Evolutionary conservation across 2,888 invertebrate genomes (phyloP).

Genomic region (Trimorus sp.): DNA sequence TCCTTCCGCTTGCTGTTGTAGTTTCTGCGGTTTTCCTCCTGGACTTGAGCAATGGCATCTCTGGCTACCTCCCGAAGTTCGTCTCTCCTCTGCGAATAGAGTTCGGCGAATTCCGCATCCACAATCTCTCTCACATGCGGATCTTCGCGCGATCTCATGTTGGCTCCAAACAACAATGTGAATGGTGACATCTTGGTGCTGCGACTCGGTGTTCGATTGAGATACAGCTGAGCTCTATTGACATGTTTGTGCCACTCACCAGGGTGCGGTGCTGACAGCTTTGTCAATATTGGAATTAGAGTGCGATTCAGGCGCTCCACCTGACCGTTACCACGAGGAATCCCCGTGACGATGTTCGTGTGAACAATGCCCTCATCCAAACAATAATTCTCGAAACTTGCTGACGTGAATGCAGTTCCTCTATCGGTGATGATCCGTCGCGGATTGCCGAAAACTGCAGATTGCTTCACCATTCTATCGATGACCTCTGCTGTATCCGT

Average conservation of each 20-base stretch:
- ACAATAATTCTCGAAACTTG: too few species aligned
- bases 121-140: constrained; percentile 33
- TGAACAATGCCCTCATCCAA: too few species aligned
- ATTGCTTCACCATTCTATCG: constrained; percentile 6
- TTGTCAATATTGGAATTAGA: neutral
- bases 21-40: constrained; percentile 49
- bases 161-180: constrained; percentile 16
- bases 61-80: constrained; percentile 49
- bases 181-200: too few species aligned
- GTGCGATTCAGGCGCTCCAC: constrained; percentile 8
- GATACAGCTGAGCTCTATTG: too few species aligned
- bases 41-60: constrained; percentile 42
- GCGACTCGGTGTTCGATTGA: too few species aligned
- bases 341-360: neutral
- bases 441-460: neutral
- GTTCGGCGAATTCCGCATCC: constrained; percentile 15
- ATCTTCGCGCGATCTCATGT: constrained; percentile 23
- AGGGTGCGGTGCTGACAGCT: neutral
- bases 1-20: constrained; percentile 53
- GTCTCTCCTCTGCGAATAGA: constrained; percentile 28
- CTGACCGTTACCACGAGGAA: constrained; percentile 3
- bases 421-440: too few species aligned
- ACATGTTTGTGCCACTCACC: constrained; percentile 8
- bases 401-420: too few species aligned
- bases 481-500: neutral